Base-by-base conservation (phyloP, 2,888 invertebrate genomes). In the Idaea dimidiata region DNA sequence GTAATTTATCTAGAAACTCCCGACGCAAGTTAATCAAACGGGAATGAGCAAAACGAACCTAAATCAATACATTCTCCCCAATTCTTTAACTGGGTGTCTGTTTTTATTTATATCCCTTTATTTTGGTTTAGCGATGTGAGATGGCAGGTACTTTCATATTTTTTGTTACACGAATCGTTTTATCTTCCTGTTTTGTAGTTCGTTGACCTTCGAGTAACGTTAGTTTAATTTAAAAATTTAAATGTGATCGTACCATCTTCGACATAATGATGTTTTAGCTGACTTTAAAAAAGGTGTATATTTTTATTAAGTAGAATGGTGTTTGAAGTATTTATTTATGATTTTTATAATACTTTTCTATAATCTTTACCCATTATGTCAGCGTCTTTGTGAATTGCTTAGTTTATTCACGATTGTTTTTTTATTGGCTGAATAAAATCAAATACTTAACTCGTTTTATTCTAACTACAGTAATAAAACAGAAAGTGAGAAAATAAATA, bases 81-180 rank as follows among this genome's bases (percentile, higher is more conserved):
- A 66, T 69, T 67, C 66, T 64, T 67, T 59, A 66, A 66, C 61
- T 24, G 24, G 24, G 24, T 65, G 69, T 71, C 66, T 69, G 67
- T 69, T 68, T 70, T 69, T 68, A 71, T 68, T 69, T 66, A 65
- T 66, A 71, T 68, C 63, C 63, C 63, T 62, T 66, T 68, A 65
- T 71, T 67, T 69, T 59, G 64, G 60, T 67, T 63, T 59, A 64
- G 67, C 66, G 62, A 68, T 63, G 66, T 67, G 63, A 63, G 63
- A 43, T 43, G 43, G 43, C 56, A 62, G 53, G 60, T 64, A 64
- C 62, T 62, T 64, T 58, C 57, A 55, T 61, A 58, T 61, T 67
- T 67, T 64, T 63, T 66, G 59, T 61, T 54, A 59, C 61, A 56
- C 55, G 56, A 66, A 62, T 59, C 16, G 55, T 66, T 66, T 66